These are phyloP conservation scores for Tetramorium parvispinum DNA, from an alignment of 1,140 invertebrate species.

Conservation along the genomic window DNA sequence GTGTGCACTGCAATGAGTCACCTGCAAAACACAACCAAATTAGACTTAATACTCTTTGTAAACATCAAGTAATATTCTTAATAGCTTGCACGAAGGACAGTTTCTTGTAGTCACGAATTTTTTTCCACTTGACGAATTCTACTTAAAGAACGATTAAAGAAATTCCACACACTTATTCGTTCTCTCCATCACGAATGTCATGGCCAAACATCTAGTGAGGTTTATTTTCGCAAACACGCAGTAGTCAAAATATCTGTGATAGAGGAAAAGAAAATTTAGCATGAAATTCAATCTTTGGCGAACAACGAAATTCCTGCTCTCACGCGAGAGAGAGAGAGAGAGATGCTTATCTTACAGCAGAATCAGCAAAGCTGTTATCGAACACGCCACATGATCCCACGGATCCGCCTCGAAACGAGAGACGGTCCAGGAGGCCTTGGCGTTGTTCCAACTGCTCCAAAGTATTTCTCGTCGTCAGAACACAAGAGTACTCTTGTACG, in stretches of 20 bases:
- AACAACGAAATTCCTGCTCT: conserved; percentile 2
- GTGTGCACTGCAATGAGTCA: conserved; percentile 94
- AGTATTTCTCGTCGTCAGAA: conserved; percentile 21
- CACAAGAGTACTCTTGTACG: conserved; percentile 65
- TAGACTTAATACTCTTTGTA: not conserved
- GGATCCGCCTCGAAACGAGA: conserved; percentile 73
- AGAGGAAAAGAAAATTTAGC: conserved; percentile 10
- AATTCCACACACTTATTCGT: not conserved
- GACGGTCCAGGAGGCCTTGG: conserved; percentile 74
- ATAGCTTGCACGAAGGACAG: not conserved
- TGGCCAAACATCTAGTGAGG: not conserved
- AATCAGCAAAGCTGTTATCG: conserved; percentile 78
- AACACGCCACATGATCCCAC: conserved; percentile 58
- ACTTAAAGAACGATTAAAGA: not conserved
- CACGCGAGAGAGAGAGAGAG: conserved; percentile 38
- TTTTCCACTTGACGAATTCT: not conserved
- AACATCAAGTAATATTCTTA: not conserved
- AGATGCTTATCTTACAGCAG: conserved; percentile 68
- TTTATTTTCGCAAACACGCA: conserved; percentile 5
- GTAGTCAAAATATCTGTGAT: conserved; percentile 5
- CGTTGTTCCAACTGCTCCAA: conserved; percentile 68
- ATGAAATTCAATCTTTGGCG: not conserved
- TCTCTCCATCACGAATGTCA: not conserved
- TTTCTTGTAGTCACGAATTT: not conserved
- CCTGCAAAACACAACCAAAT: conserved; percentile 86